These are phyloP conservation scores for Rostratula benghalensis DNA, from an alignment of 2,113 vertebrate genomes.

Conservation along the genomic window DNA sequence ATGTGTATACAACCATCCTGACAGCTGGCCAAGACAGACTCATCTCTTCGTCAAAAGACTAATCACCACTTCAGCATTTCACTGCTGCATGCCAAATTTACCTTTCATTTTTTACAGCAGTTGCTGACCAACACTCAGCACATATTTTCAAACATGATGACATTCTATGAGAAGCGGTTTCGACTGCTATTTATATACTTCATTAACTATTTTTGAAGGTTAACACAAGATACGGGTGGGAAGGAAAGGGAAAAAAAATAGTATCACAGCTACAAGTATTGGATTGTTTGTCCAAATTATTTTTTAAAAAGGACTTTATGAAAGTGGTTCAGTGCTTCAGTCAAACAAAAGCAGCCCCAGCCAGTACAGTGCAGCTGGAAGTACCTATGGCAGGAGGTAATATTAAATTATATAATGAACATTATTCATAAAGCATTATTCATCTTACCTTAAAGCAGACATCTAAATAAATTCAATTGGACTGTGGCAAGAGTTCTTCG, in stretches of 20 bases:
- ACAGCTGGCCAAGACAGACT: conserved; percentile 13
- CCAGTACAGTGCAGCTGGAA: background rate
- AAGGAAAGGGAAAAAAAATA: background rate
- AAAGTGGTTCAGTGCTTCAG: background rate
- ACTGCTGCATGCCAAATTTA: background rate
- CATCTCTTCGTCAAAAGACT: conserved; percentile 22
- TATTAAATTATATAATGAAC: background rate
- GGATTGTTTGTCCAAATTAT: background rate
- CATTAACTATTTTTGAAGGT: conserved; percentile 10
- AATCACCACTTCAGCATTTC: conserved; percentile 16
- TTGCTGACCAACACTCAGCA: background rate
- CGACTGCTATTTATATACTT: background rate
- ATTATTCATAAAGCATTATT: background rate
- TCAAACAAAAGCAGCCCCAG: background rate
- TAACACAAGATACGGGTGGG: background rate
- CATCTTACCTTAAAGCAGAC: background rate
- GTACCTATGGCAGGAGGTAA: background rate
- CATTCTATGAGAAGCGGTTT: background rate
- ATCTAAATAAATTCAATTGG: background rate
- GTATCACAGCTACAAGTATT: background rate
- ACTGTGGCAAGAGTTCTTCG: background rate
- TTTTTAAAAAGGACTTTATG: background rate
- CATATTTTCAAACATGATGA: background rate
- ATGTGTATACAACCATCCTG: background rate
- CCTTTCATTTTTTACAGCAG: background rate